Evolutionary conservation across 2,888 invertebrate species (phyloP).

Genomic region (Archaeoteleia sp.): DNA sequence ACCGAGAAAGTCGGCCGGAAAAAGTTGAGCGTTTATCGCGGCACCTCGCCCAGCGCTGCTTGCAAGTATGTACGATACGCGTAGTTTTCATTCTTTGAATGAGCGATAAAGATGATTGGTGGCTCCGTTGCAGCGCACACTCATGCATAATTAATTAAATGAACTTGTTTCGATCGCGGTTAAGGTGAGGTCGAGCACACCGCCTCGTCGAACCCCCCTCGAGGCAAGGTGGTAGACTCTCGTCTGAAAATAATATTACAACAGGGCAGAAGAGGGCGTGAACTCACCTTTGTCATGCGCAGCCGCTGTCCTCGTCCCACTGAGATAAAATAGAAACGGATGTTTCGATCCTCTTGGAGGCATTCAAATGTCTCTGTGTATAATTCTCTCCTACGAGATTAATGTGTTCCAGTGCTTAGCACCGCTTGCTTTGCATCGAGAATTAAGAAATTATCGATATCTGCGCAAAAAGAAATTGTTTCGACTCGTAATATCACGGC

Average conservation of each 20-base stretch:
- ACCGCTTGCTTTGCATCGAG: too few relatives aligned
- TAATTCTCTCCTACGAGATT: slow-evolving; percentile 51
- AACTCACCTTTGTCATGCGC: slow-evolving; percentile 64
- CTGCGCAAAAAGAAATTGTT: too few relatives aligned
- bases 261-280: slow-evolving; percentile 62
- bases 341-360: slow-evolving; percentile 36
- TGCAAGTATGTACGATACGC: slow-evolving; percentile 19
- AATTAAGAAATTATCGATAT: too few relatives aligned
- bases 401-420: slow-evolving; percentile 40
- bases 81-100: slow-evolving; percentile 48
- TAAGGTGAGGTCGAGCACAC: slow-evolving; percentile 59
- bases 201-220: slow-evolving; percentile 13
- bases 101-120: slow-evolving; percentile 62
- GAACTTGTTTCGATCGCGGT: slow-evolving; percentile 65
- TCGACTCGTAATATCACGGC: too few relatives aligned
- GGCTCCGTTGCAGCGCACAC: slow-evolving; percentile 54
- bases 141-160: slow-evolving; percentile 71
- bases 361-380: slow-evolving; percentile 23
- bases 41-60: slow-evolving; percentile 15
- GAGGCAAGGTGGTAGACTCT: slow-evolving; percentile 46
- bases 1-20: slow-evolving; percentile 14
- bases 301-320: slow-evolving; percentile 56
- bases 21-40: slow-evolving; percentile 28
- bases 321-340: slow-evolving; percentile 42
- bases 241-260: slow-evolving; percentile 67